A percentile compares a stretch with the other conserved stretches of the same genome.
These are phyloP conservation scores for Xiphydria camelus DNA, from an alignment of 2,888 invertebrate genomes.

Conservation along the genomic window DNA sequence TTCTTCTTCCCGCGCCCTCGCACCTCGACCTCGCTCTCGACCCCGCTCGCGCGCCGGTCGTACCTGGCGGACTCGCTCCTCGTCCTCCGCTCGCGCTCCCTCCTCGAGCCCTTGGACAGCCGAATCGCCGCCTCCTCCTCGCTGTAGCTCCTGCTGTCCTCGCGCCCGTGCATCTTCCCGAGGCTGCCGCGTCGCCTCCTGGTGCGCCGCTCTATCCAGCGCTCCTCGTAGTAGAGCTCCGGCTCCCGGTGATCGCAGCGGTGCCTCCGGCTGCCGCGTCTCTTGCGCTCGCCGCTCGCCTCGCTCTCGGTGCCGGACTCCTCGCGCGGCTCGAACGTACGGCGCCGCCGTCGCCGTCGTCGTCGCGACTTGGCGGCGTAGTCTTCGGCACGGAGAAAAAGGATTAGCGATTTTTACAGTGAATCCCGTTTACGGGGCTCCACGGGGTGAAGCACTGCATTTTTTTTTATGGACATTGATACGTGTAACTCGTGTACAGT, in stretches of 20 bases:
- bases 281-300: conserved; percentile 43
- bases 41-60: conserved; percentile 35
- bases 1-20: conserved; percentile 29
- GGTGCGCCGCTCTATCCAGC: conserved; percentile 47
- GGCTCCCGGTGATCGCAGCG: conserved; percentile 32
- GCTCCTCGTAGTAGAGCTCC: conserved; percentile 48
- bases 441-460: too few relatives aligned
- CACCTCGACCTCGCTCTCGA: conserved; percentile 30
- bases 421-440: too few relatives aligned
- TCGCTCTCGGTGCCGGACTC: conserved; percentile 46
- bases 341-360: too few relatives aligned
- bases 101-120: conserved; percentile 61
- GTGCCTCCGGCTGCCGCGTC: conserved; percentile 24
- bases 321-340: too few relatives aligned
- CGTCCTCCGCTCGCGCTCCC: conserved; percentile 38
- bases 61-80: conserved; percentile 49
- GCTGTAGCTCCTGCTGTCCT: conserved; percentile 52
- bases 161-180: conserved; percentile 39
- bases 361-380: too few relatives aligned
- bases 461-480: too few relatives aligned
- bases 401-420: too few relatives aligned
- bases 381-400: too few relatives aligned
- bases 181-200: conserved; percentile 36
- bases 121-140: conserved; percentile 53
- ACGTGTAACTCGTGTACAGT: too few relatives aligned